These are phyloP conservation scores for Escarpia spicata DNA, from an alignment of 2,888 invertebrate species.

Conservation along the genomic window DNA sequence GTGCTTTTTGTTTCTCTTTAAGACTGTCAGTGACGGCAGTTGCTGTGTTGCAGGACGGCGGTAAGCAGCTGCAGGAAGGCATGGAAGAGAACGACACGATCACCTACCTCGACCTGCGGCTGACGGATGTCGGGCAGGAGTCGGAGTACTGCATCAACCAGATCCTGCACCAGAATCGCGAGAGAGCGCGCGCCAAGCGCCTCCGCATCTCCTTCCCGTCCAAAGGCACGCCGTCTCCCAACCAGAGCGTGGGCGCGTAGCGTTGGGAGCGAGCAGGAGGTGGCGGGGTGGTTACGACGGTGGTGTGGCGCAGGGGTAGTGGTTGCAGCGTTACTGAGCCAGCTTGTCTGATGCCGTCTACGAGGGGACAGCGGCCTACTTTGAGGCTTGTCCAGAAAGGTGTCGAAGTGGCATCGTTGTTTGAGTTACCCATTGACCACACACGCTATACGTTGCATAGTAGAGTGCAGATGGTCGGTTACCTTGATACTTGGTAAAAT, in stretches of 20 bases:
- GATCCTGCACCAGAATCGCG: constrained; percentile 60
- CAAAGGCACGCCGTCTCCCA: constrained; percentile 20
- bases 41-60: constrained; percentile 60
- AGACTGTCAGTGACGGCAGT: neutral
- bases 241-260: neutral
- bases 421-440: neutral
- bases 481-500: neutral
- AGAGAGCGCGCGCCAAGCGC: constrained; percentile 54
- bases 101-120: constrained; percentile 61
- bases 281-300: neutral
- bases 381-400: neutral
- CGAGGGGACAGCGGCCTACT: neutral
- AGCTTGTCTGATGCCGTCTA: neutral
- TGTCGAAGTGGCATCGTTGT: neutral
- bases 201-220: constrained; percentile 35
- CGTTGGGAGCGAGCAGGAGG: neutral
- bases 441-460: neutral
- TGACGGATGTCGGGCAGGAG: constrained; percentile 65
- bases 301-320: too few relatives aligned
- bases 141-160: constrained; percentile 65
- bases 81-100: constrained; percentile 64
- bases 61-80: constrained; percentile 64
- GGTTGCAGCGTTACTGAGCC: too few relatives aligned
- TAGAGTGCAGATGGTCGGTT: neutral
- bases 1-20: too few relatives aligned